phyloP scores from a whole-genome alignment of 2,797 vertebrate species.

The Botia almorhae region DNA sequence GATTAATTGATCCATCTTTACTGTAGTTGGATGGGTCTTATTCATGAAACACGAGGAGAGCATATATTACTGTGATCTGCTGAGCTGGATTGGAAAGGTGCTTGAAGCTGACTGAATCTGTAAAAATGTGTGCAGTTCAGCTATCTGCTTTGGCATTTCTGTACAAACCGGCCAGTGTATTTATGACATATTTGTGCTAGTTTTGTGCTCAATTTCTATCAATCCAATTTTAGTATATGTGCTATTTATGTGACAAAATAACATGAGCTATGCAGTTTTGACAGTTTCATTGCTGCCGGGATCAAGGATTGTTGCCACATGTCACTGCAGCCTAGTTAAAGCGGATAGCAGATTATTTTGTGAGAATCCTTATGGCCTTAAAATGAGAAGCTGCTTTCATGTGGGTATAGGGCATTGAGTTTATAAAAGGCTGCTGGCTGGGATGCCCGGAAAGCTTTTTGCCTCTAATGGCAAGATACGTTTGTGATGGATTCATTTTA shows the following conservation, averaged over 20 bases:
- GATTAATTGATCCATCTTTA: slow-evolving; percentile 22
- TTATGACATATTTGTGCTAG: slow-evolving; percentile 30
- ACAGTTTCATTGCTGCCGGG: slow-evolving; percentile 66
- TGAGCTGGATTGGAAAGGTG: slow-evolving; percentile 38
- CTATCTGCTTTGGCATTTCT: slow-evolving; percentile 6
- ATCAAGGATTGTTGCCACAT: slow-evolving; percentile 73
- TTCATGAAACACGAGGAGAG: slow-evolving; percentile 36
- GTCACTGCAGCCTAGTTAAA: slow-evolving; percentile 62
- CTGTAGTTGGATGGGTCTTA: neutral
- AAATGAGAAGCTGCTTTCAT: slow-evolving; percentile 68
- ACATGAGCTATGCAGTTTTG: slow-evolving; percentile 64
- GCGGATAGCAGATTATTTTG: slow-evolving; percentile 66
- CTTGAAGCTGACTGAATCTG: slow-evolving; percentile 32
- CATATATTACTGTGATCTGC: slow-evolving; percentile 37
- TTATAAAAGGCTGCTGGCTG: slow-evolving; percentile 60
- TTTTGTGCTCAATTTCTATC: slow-evolving; percentile 38
- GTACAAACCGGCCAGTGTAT: slow-evolving; percentile 12
- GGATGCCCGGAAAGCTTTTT: slow-evolving; percentile 63
- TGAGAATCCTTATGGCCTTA: slow-evolving; percentile 69
- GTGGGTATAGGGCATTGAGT: slow-evolving; percentile 72
- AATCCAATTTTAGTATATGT: slow-evolving; percentile 21
- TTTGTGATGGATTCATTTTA: slow-evolving; percentile 35
- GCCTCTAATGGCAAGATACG: slow-evolving; percentile 60
- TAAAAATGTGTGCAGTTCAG: slow-evolving; percentile 22
- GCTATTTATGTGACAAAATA: slow-evolving; percentile 58